Base-by-base conservation (phyloP, 2,797 vertebrate genomes). In the Semotilus atromaculatus region DNA sequence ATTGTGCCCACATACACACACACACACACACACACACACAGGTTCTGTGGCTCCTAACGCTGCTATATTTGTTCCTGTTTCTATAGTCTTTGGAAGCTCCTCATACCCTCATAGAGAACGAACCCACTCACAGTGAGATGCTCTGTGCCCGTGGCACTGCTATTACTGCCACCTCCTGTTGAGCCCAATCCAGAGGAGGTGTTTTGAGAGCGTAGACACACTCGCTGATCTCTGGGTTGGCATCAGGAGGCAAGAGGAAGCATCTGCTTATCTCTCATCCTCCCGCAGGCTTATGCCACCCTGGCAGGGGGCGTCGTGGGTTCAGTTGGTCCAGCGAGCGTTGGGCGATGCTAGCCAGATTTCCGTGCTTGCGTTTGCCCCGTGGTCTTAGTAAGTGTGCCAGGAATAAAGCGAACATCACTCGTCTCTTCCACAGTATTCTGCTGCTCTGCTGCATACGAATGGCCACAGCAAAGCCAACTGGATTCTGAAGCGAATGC, bases 261-360 rank as follows among this genome's bases (percentile, higher is more conserved):
- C 80, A 82, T 74, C 81, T 82, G 81, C 81, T 84, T 84, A 62
- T 83, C 66, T 78, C 66, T 76, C 60, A 60, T 11, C 7, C 58
- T 73, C 48, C 71, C 18, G 40, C 8, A 43, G 66, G 79, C 66
- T 40, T 23, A 68, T 81, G 79, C 26, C 81, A 48, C 55, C 13
- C 81, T 64, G 55, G 55, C 70, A 11, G 70, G 10, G 55, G 29
- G 13, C 21, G 3, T n/a, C 68, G 1, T 4, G 68, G 53, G 68
- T 72, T 60, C 80, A 82, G 68, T 82, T 60, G 68, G 53, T 72
- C 68, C 16, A 55, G 80, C 10, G 36, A 71, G 80, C 79, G n/a
- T n/a, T 31, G 31, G 31, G 31, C 31, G 14, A 51, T 11, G 64
- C 31, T 16, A 40, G 70, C 55, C 80, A 82, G 70, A 64, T 82